Evolutionary conservation across 2,888 invertebrate genomes (phyloP).

Genomic region (Tricholauxania praeusta): DNA sequence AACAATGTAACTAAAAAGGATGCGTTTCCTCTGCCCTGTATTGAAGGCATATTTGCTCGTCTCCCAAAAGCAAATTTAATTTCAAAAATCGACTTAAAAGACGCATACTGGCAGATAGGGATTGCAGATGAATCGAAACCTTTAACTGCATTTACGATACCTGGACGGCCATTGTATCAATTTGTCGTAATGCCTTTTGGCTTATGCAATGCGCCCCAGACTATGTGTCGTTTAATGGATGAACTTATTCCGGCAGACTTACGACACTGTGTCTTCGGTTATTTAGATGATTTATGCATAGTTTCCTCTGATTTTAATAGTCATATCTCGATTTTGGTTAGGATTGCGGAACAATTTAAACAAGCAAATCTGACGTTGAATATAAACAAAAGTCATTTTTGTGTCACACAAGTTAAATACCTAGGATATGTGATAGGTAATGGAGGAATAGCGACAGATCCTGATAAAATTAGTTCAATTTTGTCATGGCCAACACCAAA

Average conservation of each 20-base stretch:
- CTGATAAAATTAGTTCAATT: slow-evolving; percentile 29
- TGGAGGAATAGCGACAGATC: slow-evolving; percentile 37
- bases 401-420: slow-evolving; percentile 39
- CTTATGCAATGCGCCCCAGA: slow-evolving; percentile 25
- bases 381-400: slow-evolving; percentile 39
- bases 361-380: background rate
- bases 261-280: slow-evolving; percentile 29
- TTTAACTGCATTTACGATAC: slow-evolving; percentile 40
- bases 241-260: background rate
- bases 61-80: slow-evolving; percentile 38
- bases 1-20: slow-evolving; percentile 5
- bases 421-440: slow-evolving; percentile 38
- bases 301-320: slow-evolving; percentile 20
- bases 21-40: slow-evolving; percentile 43
- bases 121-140: slow-evolving; percentile 28
- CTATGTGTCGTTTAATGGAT: too few relatives aligned
- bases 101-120: slow-evolving; percentile 40
- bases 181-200: slow-evolving; percentile 42
- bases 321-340: slow-evolving; percentile 8
- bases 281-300: slow-evolving; percentile 31
- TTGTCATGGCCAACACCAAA: slow-evolving; percentile 42
- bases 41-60: slow-evolving; percentile 41
- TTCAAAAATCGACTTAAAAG: slow-evolving; percentile 25
- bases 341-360: background rate
- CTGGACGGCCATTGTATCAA: slow-evolving; percentile 39